These are phyloP conservation scores for Zoanthus sociatus DNA, from an alignment of 92 coral and sea anemone genomes.

Conservation along the genomic window DNA sequence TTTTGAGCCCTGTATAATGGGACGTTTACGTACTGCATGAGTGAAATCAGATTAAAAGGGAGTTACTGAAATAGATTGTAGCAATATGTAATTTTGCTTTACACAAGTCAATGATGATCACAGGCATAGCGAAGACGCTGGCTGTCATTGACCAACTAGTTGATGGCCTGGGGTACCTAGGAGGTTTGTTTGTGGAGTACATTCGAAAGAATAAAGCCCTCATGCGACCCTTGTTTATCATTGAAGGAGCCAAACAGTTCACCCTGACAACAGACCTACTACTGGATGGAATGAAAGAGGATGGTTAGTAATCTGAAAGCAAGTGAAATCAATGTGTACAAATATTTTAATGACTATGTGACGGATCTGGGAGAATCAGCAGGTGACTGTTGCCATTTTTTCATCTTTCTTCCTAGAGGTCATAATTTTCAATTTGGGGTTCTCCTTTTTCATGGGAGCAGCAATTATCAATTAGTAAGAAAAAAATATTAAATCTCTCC, in stretches of 20 bases:
- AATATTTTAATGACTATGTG: constrained; percentile 29
- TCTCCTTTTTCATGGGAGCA: constrained; percentile 17
- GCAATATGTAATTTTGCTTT: constrained; percentile 6
- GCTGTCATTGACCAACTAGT: constrained; percentile 52
- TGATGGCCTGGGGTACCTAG: constrained; percentile 39
- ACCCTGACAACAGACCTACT: constrained; percentile 31
- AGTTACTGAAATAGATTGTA: constrained; percentile 9
- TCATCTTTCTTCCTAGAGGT: constrained; percentile 4
- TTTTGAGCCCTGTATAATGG: constrained; percentile 14
- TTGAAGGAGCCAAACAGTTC: constrained; percentile 48
- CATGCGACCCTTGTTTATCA: constrained; percentile 37
- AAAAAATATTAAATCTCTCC: constrained; percentile 5
- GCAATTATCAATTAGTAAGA: constrained; percentile 8
- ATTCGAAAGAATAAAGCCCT: constrained; percentile 11
- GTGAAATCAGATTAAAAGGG: constrained; percentile 13
- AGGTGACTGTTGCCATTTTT: constrained; percentile 18
- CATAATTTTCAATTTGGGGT: constrained; percentile 10
- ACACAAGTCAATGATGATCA: constrained; percentile 45
- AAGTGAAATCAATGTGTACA: constrained; percentile 50
- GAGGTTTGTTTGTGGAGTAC: constrained; percentile 35
- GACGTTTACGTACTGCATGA: constrained; percentile 11
- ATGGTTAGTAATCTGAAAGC: constrained; percentile 50
- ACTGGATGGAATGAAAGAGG: constrained; percentile 39
- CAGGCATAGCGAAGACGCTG: constrained; percentile 31
- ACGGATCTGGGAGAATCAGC: constrained; percentile 22